Evolutionary conservation across 2,797 vertebrate genomes (phyloP).

Genomic region (Remorina albescens): DNA sequence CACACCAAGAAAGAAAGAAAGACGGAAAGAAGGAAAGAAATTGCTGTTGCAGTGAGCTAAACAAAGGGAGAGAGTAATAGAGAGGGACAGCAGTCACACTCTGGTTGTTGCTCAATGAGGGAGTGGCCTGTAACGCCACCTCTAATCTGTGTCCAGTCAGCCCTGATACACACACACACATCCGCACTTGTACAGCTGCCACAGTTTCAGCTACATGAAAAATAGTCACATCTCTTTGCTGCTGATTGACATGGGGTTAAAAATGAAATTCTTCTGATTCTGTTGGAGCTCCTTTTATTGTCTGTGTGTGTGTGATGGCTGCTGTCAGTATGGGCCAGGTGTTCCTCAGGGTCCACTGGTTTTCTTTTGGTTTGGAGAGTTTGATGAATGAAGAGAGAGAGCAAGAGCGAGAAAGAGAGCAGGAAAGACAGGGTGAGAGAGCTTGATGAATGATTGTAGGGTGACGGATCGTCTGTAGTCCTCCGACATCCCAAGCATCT

Average conservation of each 20-base stretch:
- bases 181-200: conserved; percentile 50
- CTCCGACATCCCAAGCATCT: conserved; percentile 55
- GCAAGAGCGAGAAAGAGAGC: conserved; percentile 5
- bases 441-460: conserved; percentile 77
- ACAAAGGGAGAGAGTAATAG: conserved; percentile 67
- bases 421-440: conserved; percentile 34
- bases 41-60: conserved; percentile 49
- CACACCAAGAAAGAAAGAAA: not conserved
- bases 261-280: conserved; percentile 78
- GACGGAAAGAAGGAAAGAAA: conserved; percentile 18
- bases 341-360: conserved; percentile 74
- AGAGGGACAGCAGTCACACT: conserved; percentile 80
- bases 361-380: conserved; percentile 77
- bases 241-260: conserved; percentile 75
- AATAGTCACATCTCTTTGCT: conserved; percentile 73
- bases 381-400: conserved; percentile 75
- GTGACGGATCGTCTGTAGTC: conserved; percentile 77
- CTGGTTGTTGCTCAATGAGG: conserved; percentile 83
- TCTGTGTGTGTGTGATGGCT: conserved; percentile 25
- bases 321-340: conserved; percentile 75
- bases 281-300: conserved; percentile 46
- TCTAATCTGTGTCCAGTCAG: conserved; percentile 83
- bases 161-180: conserved; percentile 65
- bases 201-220: conserved; percentile 72
- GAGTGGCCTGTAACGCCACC: conserved; percentile 76